These are phyloP conservation scores for Odontothrips loti DNA, from an alignment of 2,888 invertebrate species.

Conservation along the genomic window DNA sequence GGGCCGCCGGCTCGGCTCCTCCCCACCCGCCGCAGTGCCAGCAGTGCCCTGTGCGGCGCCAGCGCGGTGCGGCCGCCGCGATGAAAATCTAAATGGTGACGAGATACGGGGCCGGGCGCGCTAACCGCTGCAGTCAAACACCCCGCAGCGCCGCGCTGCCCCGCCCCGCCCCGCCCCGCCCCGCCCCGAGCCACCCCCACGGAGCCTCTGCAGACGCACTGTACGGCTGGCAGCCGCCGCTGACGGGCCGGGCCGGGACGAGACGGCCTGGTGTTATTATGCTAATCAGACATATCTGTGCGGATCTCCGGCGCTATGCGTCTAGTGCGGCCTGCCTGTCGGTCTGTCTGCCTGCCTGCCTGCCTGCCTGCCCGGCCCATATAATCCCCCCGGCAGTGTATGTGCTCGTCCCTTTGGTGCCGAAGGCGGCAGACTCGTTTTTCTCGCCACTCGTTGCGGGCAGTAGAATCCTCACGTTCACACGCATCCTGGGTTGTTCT, in stretches of 20 bases:
- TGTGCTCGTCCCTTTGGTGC: background rate
- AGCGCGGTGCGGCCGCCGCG: background rate
- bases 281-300: background rate
- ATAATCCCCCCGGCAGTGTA: background rate
- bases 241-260: too few species aligned
- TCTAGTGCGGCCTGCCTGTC: background rate
- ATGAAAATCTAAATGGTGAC: background rate
- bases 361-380: background rate
- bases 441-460: background rate
- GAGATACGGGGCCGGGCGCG: background rate
- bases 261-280: slow-evolving; percentile 12
- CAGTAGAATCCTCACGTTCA: background rate
- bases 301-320: background rate
- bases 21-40: background rate
- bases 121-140: background rate
- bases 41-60: background rate
- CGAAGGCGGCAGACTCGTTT: background rate
- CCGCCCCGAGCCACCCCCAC: too few species aligned
- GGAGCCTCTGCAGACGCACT: too few species aligned
- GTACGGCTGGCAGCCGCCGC: background rate
- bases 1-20: background rate
- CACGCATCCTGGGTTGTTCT: too few species aligned
- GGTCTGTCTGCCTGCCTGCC: background rate
- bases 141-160: too few species aligned
- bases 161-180: too few species aligned